Evolutionary conservation across 2,888 invertebrate genomes (phyloP).

Genomic region (Meandrusa payeni): DNA sequence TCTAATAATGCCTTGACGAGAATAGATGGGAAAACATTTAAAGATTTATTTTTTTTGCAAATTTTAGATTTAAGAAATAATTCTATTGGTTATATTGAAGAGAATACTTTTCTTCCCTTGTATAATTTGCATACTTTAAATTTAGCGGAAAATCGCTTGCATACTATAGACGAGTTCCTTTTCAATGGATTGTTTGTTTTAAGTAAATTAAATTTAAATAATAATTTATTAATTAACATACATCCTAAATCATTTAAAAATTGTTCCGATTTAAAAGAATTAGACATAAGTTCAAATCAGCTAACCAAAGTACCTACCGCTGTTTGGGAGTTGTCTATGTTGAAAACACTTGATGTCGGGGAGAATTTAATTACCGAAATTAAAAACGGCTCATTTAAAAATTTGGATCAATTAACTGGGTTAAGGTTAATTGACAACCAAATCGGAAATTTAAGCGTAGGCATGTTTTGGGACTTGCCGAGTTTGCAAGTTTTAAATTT

Average conservation of each 20-base stretch:
- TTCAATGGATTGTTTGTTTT: constrained; percentile 92
- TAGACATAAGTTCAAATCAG: constrained; percentile 93
- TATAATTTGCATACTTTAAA: constrained; percentile 95
- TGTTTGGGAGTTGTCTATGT: constrained; percentile 87
- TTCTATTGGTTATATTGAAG: constrained; percentile 92
- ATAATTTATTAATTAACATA: constrained; percentile 89
- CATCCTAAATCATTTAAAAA: constrained; percentile 92
- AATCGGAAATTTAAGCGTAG: constrained; percentile 90
- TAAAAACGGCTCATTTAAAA: constrained; percentile 91
- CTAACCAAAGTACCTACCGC: constrained; percentile 90
- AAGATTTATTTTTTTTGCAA: constrained; percentile 92
- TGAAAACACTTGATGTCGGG: constrained; percentile 94
- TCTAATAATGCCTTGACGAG: constrained; percentile 92
- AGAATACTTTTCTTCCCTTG: constrained; percentile 92
- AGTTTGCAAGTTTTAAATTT: constrained; percentile 92
- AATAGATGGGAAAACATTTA: constrained; percentile 91
- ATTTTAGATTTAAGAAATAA: constrained; percentile 93
- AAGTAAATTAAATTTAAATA: constrained; percentile 91
- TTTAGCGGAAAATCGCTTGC: constrained; percentile 92
- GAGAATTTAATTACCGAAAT: constrained; percentile 94
- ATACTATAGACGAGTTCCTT: constrained; percentile 88
- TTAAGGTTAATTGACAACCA: constrained; percentile 94
- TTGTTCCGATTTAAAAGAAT: constrained; percentile 92
- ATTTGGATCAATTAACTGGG: constrained; percentile 92
- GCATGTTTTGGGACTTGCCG: constrained; percentile 92